Base-by-base conservation (phyloP, 2,888 invertebrate species). In the Ormyrus thymus region DNA sequence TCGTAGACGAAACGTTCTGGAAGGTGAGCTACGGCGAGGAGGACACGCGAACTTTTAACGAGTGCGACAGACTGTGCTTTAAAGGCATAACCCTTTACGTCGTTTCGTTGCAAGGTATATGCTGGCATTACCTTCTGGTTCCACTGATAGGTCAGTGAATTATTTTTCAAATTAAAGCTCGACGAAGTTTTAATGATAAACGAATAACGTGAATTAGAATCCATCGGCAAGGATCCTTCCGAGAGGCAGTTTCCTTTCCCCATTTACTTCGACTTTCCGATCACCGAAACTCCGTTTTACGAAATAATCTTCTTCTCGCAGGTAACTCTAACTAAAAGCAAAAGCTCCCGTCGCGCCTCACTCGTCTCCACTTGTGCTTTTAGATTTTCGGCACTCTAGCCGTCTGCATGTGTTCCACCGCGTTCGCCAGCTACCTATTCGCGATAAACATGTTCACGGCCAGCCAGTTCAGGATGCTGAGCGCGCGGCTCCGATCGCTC, bases 71-170 rank as follows among this genome's bases (percentile, higher is more conserved):
- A 45, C 53, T 58, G 7, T 82, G 83, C 13, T 82, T 80, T 65
- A 69, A 78, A 59, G 76, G 74, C 11, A 77, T 81, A 45, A 61
- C 61, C 9, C n/a, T 68, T 7, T 80, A 83, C 9, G 65, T 79
- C 0, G 11, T 83, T 58, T 9, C 81, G 7, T 79, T 83, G 50
- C 83, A 83, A 66, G 53, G 74, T 6, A 81, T 84, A 7, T 79
- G 74, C 5, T 83, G 81, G 82, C 80, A 83, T 76, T 84, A 84
- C 71, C 45, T 84, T 43, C 70, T 78, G n/a, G 75, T 82, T 46
- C 84, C 86, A 4, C 74, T 85, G 46, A 46, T 84, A n/a, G 84
- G 86, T 84, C 55, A 83, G 84, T 81, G 5, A 5, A 50, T 50
- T 43, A 7, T 29, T 62, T 51, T 29, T 50, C 11, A 4, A 29